Conservation (phyloP, 2,797 vertebrate genomes). For the Emydoidea blandingii region DNA sequence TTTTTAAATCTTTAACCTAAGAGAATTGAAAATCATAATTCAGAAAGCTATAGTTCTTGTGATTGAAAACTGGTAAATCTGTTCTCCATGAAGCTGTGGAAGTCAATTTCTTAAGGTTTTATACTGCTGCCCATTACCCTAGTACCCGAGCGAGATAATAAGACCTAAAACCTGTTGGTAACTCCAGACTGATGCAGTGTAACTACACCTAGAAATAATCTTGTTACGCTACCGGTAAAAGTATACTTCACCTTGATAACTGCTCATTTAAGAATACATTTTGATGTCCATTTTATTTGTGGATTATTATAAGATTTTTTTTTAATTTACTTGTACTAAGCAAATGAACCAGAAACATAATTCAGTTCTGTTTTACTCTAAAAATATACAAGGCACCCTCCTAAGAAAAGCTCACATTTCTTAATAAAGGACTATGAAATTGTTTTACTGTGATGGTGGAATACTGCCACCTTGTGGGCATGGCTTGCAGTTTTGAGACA, state of each 20-base stretch:
- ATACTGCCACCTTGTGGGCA: conserved; percentile 69
- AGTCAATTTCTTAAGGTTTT: background rate
- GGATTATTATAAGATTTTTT: background rate
- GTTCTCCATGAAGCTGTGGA: background rate
- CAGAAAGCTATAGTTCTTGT: background rate
- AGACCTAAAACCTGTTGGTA: background rate
- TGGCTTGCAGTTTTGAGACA: background rate
- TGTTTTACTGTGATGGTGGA: background rate
- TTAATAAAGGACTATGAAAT: background rate
- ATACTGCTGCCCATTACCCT: background rate
- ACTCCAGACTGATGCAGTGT: background rate
- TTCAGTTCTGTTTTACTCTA: background rate
- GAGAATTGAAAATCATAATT: background rate
- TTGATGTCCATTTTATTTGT: background rate
- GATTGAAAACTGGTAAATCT: background rate
- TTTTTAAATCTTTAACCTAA: background rate
- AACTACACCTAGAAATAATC: background rate
- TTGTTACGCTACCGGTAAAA: background rate
- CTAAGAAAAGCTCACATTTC: background rate
- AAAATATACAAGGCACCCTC: background rate
- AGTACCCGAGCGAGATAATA: background rate
- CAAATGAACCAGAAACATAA: background rate
- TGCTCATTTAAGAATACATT: too few relatives aligned
- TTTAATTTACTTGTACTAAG: background rate
- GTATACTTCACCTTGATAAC: background rate